Base-by-base conservation (phyloP, 1,140 invertebrate genomes). In the Aphidius gifuensis region DNA sequence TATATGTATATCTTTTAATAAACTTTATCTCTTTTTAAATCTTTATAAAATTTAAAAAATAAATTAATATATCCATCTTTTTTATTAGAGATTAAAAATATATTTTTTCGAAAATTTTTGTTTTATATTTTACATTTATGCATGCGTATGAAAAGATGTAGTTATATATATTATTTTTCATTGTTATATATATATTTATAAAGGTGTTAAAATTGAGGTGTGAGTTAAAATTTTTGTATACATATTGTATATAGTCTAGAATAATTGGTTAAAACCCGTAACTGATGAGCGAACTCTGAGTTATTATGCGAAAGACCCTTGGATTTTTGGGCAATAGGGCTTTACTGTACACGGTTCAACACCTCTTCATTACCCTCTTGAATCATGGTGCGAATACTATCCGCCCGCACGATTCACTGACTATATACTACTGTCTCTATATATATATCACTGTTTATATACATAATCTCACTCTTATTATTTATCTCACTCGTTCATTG, bases 241-340 rank as follows among this genome's bases (percentile, higher is more conserved):
- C 23, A 32, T 32, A 32, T 32, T 3, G 23, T 32, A 32, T 32
- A 32, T 32, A 32, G 23, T 32, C 58, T 11, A 53, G 39, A 50
- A 62, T 78, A 74, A 81, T 81, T 80, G 77, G 73, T 75, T 81
- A 80, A 81, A 79, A 79, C 78, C 78, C 77, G 78, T 80, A 74
- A 80, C 73, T 76, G 76, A 80, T 76, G 72, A 79, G 72, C 71
- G 74, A 75, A 72, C 77, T 73, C 69, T 71, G 73, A 75, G 73
- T 79, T 78, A 80, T 80, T 78, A 80, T 77, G 71, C 69, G 61
- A 72, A 59, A 62, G 73, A 71, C 73, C 74, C 75, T 74, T 74
- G 67, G 70, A 71, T 73, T 71, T 74, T 62, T 55, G 4, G 68
- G 55, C 61, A 63, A 63, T 58, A 63, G 61, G 56, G 73, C 73